These are phyloP conservation scores for Neodiprion lecontei DNA, from an alignment of 1,140 invertebrate species.

Conservation along the genomic window DNA sequence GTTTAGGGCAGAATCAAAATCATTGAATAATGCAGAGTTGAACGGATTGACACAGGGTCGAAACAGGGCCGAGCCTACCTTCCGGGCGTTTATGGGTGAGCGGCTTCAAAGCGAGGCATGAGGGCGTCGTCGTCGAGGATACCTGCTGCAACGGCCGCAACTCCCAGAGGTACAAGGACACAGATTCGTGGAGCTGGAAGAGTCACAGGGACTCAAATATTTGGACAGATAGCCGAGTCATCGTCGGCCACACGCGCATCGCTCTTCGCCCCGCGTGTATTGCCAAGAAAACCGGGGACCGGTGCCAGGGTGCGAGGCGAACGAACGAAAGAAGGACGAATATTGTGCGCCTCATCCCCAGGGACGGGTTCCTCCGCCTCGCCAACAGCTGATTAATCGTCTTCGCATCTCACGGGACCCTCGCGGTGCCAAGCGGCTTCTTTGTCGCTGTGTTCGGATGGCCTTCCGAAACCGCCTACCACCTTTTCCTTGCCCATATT, in stretches of 20 bases:
- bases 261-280: background rate
- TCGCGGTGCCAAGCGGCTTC: constrained; percentile 55
- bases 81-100: background rate
- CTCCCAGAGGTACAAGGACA: background rate
- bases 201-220: constrained; percentile 44
- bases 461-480: constrained; percentile 44
- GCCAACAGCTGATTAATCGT: constrained; percentile 65
- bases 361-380: constrained; percentile 58
- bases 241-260: constrained; percentile 36
- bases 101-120: background rate
- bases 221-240: constrained; percentile 53
- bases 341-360: constrained; percentile 55
- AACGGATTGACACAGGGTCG: background rate
- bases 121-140: background rate
- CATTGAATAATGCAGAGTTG: background rate
- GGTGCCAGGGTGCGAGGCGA: constrained; percentile 26
- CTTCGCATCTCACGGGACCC: constrained; percentile 48
- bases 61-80: too few relatives aligned
- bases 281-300: constrained; percentile 35
- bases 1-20: background rate
- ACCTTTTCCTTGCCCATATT: constrained; percentile 34
- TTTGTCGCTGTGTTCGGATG: constrained; percentile 50
- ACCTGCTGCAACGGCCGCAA: background rate
- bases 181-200: background rate
- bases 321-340: constrained; percentile 41